Conservation (phyloP, 2,797 vertebrate genomes). For the Falco cherrug region DNA sequence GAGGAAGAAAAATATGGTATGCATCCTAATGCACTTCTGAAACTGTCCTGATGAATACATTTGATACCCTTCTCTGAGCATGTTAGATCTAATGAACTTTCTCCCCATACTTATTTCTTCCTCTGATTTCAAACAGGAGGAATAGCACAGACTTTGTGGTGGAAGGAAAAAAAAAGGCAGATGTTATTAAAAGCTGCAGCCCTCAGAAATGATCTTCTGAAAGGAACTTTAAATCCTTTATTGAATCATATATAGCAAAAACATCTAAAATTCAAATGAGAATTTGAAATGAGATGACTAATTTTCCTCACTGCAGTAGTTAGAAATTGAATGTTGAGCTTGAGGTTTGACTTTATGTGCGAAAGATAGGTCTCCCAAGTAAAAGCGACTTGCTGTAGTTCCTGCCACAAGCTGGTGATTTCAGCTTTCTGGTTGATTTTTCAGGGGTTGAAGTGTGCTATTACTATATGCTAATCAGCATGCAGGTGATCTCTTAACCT, state of each 20-base stretch:
- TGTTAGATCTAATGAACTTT: neutral
- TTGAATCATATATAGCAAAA: neutral
- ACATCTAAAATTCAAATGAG: neutral
- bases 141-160: neutral
- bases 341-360: neutral
- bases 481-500: neutral
- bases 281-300: neutral
- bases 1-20: neutral
- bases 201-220: neutral
- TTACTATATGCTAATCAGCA: neutral
- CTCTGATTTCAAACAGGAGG: neutral
- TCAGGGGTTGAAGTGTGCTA: neutral
- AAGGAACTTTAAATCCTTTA: neutral
- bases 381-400: neutral
- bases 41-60: neutral
- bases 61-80: neutral
- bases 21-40: neutral
- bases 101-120: neutral
- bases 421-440: neutral
- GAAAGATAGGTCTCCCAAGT: neutral
- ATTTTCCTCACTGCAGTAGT: neutral
- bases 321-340: neutral
- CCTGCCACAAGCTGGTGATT: neutral
- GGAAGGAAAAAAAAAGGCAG: neutral
- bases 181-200: neutral